Percentiles rank a stretch among this genome's conserved stretches.
phyloP scores from a whole-genome alignment of 2,888 invertebrate species.

The Agrilus cyanescens region DNA sequence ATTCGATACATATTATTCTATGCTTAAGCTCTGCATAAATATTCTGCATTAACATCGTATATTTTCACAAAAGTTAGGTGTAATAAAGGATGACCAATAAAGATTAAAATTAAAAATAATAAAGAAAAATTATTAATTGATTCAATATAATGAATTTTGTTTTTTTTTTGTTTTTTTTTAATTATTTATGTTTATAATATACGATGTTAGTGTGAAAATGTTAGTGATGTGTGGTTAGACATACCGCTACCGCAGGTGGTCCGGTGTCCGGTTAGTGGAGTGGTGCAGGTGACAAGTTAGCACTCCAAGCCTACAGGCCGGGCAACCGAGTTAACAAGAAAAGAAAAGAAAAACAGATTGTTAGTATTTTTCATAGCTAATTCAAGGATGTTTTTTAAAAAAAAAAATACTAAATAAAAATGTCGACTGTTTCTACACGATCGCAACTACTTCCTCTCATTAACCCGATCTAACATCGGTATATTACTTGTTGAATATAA shows the following conservation, averaged over 20 bases:
- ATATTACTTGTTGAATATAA: too few species aligned
- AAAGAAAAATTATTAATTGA: not conserved
- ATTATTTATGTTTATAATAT: conserved; percentile 10
- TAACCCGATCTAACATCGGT: too few species aligned
- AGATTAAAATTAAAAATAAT: not conserved
- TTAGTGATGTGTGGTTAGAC: conserved; percentile 35
- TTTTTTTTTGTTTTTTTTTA: too few species aligned
- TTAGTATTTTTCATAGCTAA: conserved; percentile 33
- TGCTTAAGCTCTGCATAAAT: too few species aligned
- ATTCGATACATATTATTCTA: too few species aligned
- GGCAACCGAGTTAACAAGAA: conserved; percentile 38
- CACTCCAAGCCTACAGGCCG: conserved; percentile 60
- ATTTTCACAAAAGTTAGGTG: conserved; percentile 9
- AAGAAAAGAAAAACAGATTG: conserved; percentile 37
- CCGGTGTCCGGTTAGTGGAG: conserved; percentile 33
- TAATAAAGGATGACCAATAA: conserved; percentile 5
- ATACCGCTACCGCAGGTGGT: conserved; percentile 34
- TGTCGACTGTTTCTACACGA: too few species aligned
- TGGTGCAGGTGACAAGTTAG: conserved; percentile 46
- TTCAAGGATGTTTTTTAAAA: conserved; percentile 17
- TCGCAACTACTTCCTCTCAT: too few species aligned
- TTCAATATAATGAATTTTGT: not conserved
- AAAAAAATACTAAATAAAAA: too few species aligned
- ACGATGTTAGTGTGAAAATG: conserved; percentile 17
- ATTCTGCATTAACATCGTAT: not conserved